Evolutionary conservation across 2,113 vertebrate genomes (phyloP).

Genomic region (Hucho hucho): DNA sequence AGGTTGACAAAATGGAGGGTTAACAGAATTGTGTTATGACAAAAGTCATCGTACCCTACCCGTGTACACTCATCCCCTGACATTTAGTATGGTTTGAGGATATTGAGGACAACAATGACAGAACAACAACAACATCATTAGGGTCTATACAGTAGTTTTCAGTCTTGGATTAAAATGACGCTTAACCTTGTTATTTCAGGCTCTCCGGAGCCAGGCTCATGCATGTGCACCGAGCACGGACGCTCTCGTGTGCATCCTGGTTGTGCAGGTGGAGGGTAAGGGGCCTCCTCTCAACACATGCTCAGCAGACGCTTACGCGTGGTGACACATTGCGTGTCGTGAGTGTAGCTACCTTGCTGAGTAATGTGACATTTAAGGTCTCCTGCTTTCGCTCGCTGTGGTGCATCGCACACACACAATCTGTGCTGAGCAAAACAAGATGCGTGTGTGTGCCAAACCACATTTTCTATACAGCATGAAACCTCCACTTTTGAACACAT

Average conservation of each 20-base stretch:
- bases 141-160: not conserved
- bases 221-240: constrained; percentile 12
- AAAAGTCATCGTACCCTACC: not conserved
- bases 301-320: constrained; percentile 56
- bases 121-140: constrained; percentile 25
- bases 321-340: constrained; percentile 65
- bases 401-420: not conserved
- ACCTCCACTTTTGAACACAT: not conserved
- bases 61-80: not conserved
- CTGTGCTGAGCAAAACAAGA: not conserved
- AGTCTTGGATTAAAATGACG: constrained; percentile 5
- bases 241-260: constrained; percentile 34
- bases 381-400: constrained; percentile 23
- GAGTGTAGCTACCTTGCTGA: constrained; percentile 54
- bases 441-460: not conserved
- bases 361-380: constrained; percentile 67
- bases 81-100: not conserved
- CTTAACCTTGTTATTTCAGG: constrained; percentile 50
- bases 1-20: not conserved
- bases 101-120: not conserved
- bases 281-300: constrained; percentile 59
- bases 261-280: constrained; percentile 47
- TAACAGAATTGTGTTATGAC: not conserved
- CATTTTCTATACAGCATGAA: not conserved
- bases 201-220: constrained; percentile 5